Base-by-base conservation (phyloP, 2,888 invertebrate genomes). In the Neocrepidodera transversa region DNA sequence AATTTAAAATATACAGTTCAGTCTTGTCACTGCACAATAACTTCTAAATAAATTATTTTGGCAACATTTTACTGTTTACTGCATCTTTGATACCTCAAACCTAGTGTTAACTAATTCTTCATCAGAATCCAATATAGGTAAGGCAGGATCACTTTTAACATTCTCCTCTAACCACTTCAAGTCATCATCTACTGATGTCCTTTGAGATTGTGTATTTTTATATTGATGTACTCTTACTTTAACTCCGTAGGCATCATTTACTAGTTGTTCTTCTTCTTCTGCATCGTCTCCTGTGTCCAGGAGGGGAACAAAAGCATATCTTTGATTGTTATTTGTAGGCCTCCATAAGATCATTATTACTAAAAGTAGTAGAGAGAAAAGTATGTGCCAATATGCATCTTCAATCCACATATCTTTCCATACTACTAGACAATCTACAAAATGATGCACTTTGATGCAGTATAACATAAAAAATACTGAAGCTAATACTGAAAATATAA, bases 301-400 rank as follows among this genome's bases (percentile, higher is more conserved):
- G 23, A 97, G 85, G 42, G 96, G 95, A 1, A 95, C 94, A 82
- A 97, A 97, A 2, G 97, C 96, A 80, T 89, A 93, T 71, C 95
- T 86, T 81, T 96, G 96, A 81, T 96, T 97, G 80, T 97, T 97
- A 77, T 93, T 93, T 13, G 95, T 94, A 3, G 97, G 97, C 67
- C 97, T 84, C 96, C 96, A 97, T 63, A 97, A 84, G 63, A 97
- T 86, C 93, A 97, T 96, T 69, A 97, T 97, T 26, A 93, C 93
- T 30, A 92, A 81, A 17, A 97, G 83, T 55, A 97, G 86, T 66
- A 91, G 84, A 11, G 92, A 93, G 80, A 97, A 97, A 57, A 96
- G 82, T 28, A 96, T 85, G 80, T 95, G 96, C 97, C 97, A 97
- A 79, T 93, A 97, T 2, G 94, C 96, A 66, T 94, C 93, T 77